These are phyloP conservation scores for Taenaris catops DNA, from an alignment of 2,888 invertebrate species.

Conservation along the genomic window DNA sequence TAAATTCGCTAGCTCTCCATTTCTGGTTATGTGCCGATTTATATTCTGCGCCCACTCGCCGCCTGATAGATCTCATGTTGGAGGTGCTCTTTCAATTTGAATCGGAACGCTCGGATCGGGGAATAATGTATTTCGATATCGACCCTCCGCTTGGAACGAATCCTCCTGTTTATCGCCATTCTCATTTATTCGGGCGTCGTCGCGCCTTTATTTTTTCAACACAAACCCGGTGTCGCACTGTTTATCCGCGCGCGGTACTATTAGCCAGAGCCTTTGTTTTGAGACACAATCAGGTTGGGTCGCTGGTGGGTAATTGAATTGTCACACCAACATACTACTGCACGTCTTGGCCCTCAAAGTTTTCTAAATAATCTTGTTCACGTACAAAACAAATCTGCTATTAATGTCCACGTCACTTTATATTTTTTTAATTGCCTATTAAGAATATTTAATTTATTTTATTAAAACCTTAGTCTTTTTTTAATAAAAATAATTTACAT, in stretches of 20 bases:
- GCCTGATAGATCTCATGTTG: conserved; percentile 79
- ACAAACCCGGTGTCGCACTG: conserved; percentile 65
- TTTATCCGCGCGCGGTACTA: conserved; percentile 68
- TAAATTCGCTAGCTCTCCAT: conserved; percentile 74
- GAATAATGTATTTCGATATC: conserved; percentile 80
- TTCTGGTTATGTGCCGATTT: conserved; percentile 78
- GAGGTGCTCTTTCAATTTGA: conserved; percentile 80
- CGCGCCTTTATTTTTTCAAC: conserved; percentile 77
- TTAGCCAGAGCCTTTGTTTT: conserved; percentile 69
- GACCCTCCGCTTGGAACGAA: conserved; percentile 72
- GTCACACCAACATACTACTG: conserved; percentile 50
- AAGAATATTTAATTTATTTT: no score
- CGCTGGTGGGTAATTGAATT: conserved; percentile 65
- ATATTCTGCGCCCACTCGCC: conserved; percentile 79
- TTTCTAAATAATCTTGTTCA: no score
- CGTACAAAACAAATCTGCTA: no score
- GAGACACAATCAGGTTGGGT: conserved; percentile 63
- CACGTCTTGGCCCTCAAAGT: no score
- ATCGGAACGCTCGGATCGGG: conserved; percentile 79
- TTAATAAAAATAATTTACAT: no score
- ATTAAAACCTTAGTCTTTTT: no score
- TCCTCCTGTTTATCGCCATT: conserved; percentile 77
- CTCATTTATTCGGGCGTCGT: conserved; percentile 78
- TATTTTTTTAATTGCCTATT: no score
- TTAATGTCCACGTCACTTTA: no score